Percentiles rank a stretch among this genome's conserved stretches.
Evolutionary conservation across 1,140 invertebrate species (phyloP).

Genomic region (Rhizoglyphus robini): DNA sequence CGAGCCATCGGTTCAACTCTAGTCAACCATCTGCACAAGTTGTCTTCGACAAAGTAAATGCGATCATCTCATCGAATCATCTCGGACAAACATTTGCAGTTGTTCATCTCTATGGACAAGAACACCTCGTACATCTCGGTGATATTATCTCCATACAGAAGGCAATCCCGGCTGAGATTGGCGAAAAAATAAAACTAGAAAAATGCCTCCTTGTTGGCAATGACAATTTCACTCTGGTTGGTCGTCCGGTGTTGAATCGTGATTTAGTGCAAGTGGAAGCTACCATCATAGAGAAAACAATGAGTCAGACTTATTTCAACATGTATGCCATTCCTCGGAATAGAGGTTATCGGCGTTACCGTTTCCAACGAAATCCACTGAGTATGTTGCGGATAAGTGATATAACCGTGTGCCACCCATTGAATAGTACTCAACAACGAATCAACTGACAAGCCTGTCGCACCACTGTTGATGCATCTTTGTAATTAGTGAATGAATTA

Average conservation of each 20-base stretch:
- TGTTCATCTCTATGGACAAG: constrained; percentile 22
- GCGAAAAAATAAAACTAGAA: constrained; percentile 26
- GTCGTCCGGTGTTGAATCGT: constrained; percentile 26
- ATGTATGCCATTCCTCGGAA: constrained; percentile 9
- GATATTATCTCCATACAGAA: constrained; percentile 25
- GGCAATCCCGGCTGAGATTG: constrained; percentile 23
- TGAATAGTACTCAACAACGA: constrained; percentile 18
- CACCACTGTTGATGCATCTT: no score
- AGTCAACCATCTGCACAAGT: neutral
- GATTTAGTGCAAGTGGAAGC: constrained; percentile 26
- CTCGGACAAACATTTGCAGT: constrained; percentile 21
- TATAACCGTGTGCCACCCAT: constrained; percentile 21
- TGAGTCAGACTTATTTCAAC: constrained; percentile 17
- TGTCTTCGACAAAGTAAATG: constrained; percentile 20
- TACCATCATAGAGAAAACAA: constrained; percentile 26
- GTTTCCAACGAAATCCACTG: constrained; percentile 15
- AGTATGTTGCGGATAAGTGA: constrained; percentile 22
- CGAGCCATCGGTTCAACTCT: no score
- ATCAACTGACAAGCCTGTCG: constrained; percentile 15
- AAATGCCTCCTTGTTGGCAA: constrained; percentile 26
- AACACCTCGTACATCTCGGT: constrained; percentile 17
- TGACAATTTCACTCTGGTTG: constrained; percentile 26
- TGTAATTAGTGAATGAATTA: neutral
- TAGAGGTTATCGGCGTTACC: constrained; percentile 7
- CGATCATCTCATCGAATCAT: neutral